These are phyloP conservation scores for Agonopterix heracliana DNA, from an alignment of 2,888 invertebrate species.

Conservation along the genomic window DNA sequence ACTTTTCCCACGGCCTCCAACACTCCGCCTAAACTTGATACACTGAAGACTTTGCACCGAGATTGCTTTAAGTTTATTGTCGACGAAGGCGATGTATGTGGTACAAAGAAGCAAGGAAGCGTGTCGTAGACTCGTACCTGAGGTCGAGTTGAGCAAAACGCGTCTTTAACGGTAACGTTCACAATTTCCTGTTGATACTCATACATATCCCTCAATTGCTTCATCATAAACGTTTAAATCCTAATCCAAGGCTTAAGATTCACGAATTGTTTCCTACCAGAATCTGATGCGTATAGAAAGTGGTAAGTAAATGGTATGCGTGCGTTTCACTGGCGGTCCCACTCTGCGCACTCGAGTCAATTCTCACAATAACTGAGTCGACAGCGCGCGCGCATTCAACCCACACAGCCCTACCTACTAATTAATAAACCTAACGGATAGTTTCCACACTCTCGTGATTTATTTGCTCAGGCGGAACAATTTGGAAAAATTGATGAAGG, in stretches of 20 bases:
- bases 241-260: too few species aligned
- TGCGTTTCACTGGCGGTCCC: slow-evolving; percentile 32
- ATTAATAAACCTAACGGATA: slow-evolving; percentile 58
- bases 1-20: slow-evolving; percentile 63
- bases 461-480: slow-evolving; percentile 41
- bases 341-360: slow-evolving; percentile 29
- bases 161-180: slow-evolving; percentile 19
- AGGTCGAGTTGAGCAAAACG: slow-evolving; percentile 13
- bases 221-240: too few species aligned
- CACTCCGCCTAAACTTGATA: slow-evolving; percentile 36
- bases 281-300: slow-evolving; percentile 26
- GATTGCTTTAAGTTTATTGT: slow-evolving; percentile 12
- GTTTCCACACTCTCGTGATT: slow-evolving; percentile 50
- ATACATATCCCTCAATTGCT: too few species aligned
- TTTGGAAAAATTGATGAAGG: neutral
- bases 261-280: too few species aligned
- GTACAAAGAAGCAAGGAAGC: slow-evolving; percentile 17
- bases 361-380: slow-evolving; percentile 44
- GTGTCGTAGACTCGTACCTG: slow-evolving; percentile 5
- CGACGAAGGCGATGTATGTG: slow-evolving; percentile 14
- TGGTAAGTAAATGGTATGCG: slow-evolving; percentile 23
- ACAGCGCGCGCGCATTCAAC: slow-evolving; percentile 48
- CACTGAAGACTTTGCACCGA: slow-evolving; percentile 33
- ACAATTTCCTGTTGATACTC: neutral
- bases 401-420: slow-evolving; percentile 54